Evolutionary conservation across 1,140 invertebrate genomes (phyloP).

Genomic region (Musca vetustissima): DNA sequence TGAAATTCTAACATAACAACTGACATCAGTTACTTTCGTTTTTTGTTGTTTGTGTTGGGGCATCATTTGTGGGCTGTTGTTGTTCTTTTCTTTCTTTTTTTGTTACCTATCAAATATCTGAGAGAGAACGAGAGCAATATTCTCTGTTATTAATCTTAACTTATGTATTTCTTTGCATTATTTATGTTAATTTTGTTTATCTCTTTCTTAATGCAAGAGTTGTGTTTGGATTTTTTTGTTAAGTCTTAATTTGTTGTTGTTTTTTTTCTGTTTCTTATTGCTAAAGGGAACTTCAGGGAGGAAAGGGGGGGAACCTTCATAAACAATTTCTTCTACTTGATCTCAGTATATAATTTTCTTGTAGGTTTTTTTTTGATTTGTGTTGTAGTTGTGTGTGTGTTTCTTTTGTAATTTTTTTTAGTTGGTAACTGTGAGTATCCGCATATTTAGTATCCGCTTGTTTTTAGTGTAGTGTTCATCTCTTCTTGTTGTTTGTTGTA

Average conservation of each 20-base stretch:
- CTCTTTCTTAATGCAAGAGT: slow-evolving; percentile 33
- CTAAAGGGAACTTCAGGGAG: not conserved
- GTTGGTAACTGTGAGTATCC: too few species aligned
- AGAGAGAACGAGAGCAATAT: too few species aligned
- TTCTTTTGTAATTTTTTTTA: too few species aligned
- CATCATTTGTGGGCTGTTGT: too few species aligned
- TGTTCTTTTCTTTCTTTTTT: too few species aligned
- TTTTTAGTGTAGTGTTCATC: not conserved
- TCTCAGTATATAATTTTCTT: not conserved
- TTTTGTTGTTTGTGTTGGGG: too few species aligned
- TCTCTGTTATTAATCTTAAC: slow-evolving; percentile 2
- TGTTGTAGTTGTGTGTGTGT: too few species aligned
- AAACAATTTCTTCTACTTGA: slow-evolving; percentile 5
- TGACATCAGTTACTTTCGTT: too few species aligned
- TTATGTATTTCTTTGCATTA: not conserved
- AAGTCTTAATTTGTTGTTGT: slow-evolving; percentile 40
- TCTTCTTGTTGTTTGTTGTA: too few species aligned
- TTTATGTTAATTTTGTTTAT: not conserved
- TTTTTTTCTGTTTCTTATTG: slow-evolving; percentile 7
- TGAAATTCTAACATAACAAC: too few species aligned
- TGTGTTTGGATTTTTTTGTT: slow-evolving; percentile 32
- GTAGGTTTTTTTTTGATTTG: slow-evolving; percentile 5
- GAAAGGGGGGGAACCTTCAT: too few species aligned
- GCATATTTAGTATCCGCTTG: not conserved
- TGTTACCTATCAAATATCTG: too few species aligned